These are phyloP conservation scores for Toxostoma redivivum DNA, from an alignment of 2,113 vertebrate genomes.

Conservation along the genomic window DNA sequence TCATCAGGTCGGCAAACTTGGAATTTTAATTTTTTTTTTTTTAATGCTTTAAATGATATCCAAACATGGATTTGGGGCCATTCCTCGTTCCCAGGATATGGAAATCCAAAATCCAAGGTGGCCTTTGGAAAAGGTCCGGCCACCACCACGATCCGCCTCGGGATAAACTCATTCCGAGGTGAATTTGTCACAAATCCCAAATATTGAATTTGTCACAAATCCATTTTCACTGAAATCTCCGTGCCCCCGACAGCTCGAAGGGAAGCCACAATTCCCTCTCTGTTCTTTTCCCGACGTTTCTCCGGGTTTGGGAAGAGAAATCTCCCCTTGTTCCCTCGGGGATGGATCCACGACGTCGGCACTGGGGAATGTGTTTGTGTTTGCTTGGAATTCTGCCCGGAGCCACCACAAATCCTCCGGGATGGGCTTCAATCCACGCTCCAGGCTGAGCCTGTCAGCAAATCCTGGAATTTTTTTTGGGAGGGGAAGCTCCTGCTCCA, in stretches of 20 bases:
- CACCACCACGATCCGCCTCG: accelerated
- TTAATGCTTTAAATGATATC: background rate
- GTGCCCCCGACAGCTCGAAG: background rate
- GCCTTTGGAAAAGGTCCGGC: background rate
- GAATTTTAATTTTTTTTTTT: background rate
- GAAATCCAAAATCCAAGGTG: background rate
- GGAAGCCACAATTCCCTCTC: background rate
- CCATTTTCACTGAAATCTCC: background rate
- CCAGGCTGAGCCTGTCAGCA: background rate
- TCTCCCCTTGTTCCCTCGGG: background rate
- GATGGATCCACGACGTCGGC: background rate
- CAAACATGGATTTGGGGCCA: background rate
- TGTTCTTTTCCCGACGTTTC: background rate
- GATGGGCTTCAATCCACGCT: background rate
- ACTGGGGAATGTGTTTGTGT: background rate
- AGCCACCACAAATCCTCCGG: conserved; percentile 10
- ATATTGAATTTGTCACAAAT: background rate
- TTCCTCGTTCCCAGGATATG: too few relatives aligned
- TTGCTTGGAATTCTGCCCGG: background rate
- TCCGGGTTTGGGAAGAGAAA: background rate
- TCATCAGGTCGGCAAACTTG: background rate
- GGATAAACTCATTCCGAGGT: background rate
- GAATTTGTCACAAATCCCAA: background rate
- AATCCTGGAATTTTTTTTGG: background rate
- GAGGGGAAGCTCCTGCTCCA: background rate